Percentiles rank a stretch among this genome's conserved stretches.
These are phyloP conservation scores for Teleopsis dalmanni DNA, from an alignment of 1,140 invertebrate genomes.

Conservation along the genomic window DNA sequence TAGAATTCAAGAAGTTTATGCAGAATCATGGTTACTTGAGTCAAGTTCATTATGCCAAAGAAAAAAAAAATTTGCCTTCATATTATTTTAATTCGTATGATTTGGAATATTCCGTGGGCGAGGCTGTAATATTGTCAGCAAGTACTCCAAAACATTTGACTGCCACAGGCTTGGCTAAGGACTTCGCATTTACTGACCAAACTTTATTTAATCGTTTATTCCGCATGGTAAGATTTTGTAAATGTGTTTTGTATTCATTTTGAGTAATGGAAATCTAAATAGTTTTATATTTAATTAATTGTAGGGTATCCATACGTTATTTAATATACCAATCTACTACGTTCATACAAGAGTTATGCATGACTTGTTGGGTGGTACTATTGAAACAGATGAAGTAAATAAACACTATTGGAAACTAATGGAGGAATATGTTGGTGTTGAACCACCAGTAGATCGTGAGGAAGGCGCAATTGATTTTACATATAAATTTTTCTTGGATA, in stretches of 20 bases:
- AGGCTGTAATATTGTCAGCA: constrained; percentile 58
- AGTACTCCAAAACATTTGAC: constrained; percentile 51
- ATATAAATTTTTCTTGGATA: constrained; percentile 38
- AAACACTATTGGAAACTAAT: constrained; percentile 52
- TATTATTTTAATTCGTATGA: constrained; percentile 51
- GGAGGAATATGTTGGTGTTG: constrained; percentile 54
- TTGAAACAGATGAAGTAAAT: constrained; percentile 48
- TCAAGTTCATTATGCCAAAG: constrained; percentile 64
- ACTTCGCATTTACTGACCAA: constrained; percentile 22
- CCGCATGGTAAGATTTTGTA: constrained; percentile 37
- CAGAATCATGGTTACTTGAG: constrained; percentile 69
- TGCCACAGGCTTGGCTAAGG: constrained; percentile 22
- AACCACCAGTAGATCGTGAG: constrained; percentile 48
- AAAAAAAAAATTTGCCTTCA: constrained; percentile 54
- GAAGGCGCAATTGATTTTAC: constrained; percentile 56
- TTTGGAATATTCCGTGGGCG: constrained; percentile 63
- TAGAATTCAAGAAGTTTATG: constrained; percentile 36
- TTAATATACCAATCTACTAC: constrained; percentile 34
- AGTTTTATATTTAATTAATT: not conserved
- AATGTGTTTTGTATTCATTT: not conserved
- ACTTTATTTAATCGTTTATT: constrained; percentile 47
- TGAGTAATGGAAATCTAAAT: not conserved
- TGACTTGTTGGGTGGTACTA: constrained; percentile 28
- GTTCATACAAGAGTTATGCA: constrained; percentile 39
- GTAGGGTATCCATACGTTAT: constrained; percentile 34